Conservation (phyloP, 30 jellyfish, hydroid and myxozoan species). For the Mastigias papua region DNA sequence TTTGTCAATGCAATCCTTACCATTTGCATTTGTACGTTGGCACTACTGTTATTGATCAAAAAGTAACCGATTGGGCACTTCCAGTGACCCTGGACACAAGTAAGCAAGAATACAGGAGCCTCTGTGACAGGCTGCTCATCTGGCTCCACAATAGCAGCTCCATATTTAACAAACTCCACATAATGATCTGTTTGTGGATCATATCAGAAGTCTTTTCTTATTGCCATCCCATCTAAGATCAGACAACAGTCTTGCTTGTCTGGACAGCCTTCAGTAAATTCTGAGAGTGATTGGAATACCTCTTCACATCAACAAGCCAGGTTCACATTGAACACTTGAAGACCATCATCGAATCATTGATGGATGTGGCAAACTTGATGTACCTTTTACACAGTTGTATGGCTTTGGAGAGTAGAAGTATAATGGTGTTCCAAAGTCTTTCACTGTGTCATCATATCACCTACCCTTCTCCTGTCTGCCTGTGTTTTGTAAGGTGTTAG, state of each 20-base stretch:
- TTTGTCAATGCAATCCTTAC: no score
- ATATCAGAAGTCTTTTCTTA: conserved; percentile 1
- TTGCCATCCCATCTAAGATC: conserved; percentile 29
- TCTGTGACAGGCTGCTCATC: conserved; percentile 43
- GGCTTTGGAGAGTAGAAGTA: conserved; percentile 55
- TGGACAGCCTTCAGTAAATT: not conserved
- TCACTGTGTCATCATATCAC: conserved; percentile 9
- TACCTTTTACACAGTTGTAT: conserved; percentile 37
- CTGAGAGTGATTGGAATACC: conserved; percentile 18
- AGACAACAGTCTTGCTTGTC: conserved; percentile 23
- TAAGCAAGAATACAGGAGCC: conserved; percentile 34
- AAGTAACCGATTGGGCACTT: conserved; percentile 55
- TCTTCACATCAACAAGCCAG: conserved; percentile 43
- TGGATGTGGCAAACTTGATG: conserved; percentile 30
- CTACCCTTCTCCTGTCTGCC: conserved; percentile 17
- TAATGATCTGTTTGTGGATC: conserved; percentile 18
- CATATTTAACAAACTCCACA: conserved; percentile 52
- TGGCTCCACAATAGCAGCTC: conserved; percentile 35
- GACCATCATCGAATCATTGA: conserved; percentile 40
- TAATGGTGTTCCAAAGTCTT: conserved; percentile 36
- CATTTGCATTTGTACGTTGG: conserved; percentile 32
- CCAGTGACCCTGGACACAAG: conserved; percentile 51
- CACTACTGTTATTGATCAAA: conserved; percentile 1
- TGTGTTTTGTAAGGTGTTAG: conserved; percentile 51
- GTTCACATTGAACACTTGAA: conserved; percentile 33